These are phyloP conservation scores for Drosophila busckii DNA, from an alignment of 1,140 invertebrate species.

Conservation along the genomic window DNA sequence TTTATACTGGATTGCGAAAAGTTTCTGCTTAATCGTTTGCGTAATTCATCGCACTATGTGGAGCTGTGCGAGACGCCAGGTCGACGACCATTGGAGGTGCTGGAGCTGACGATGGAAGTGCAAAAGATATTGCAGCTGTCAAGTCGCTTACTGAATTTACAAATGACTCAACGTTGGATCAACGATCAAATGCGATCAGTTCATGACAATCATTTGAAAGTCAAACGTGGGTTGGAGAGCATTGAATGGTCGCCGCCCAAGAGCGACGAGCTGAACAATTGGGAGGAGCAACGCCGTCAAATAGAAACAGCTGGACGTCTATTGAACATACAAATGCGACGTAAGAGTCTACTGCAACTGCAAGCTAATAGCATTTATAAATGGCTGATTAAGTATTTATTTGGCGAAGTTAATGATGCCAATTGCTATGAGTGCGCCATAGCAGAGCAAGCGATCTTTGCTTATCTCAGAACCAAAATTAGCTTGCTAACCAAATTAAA, in stretches of 20 bases:
- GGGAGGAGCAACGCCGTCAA: background rate
- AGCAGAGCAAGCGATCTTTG: slow-evolving; percentile 14
- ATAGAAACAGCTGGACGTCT: slow-evolving; percentile 9
- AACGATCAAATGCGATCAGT: background rate
- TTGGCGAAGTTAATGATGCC: background rate
- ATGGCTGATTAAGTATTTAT: slow-evolving; percentile 6
- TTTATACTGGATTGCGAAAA: background rate
- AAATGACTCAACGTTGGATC: background rate
- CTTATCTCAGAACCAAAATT: background rate
- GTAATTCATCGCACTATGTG: background rate
- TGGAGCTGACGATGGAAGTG: slow-evolving; percentile 18
- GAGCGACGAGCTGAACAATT: background rate
- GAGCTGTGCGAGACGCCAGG: slow-evolving; percentile 3
- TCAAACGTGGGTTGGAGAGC: background rate
- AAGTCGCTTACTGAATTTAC: background rate
- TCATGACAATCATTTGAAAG: background rate
- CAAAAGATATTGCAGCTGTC: background rate
- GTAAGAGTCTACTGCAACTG: background rate
- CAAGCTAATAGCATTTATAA: slow-evolving; percentile 1
- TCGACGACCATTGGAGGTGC: background rate
- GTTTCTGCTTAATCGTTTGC: slow-evolving; percentile 3
- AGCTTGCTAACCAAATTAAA: background rate
- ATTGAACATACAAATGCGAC: background rate
- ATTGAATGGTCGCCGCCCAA: background rate
- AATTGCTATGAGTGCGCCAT: slow-evolving; percentile 22